phyloP scores from a whole-genome alignment of 2,113 vertebrate genomes.

The Siniperca knerii region DNA sequence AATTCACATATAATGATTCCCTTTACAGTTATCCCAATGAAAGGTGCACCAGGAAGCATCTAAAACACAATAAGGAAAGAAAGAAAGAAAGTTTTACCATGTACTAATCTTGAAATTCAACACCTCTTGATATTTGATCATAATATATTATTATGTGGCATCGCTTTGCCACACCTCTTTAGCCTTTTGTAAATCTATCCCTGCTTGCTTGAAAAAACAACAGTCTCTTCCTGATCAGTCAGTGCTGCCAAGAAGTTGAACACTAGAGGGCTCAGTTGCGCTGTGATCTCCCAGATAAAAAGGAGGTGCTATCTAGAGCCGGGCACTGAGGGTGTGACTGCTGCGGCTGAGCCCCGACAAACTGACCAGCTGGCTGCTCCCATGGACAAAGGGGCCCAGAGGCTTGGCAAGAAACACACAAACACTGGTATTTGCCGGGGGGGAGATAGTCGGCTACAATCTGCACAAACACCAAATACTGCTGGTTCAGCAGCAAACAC shows the following conservation, averaged over 20 bases:
- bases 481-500: slow-evolving; percentile 73
- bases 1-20: background rate
- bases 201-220: background rate
- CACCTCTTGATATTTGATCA: background rate
- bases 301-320: background rate
- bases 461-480: slow-evolving; percentile 77
- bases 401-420: slow-evolving; percentile 75
- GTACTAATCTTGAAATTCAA: background rate
- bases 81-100: background rate
- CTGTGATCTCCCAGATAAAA: slow-evolving; percentile 27
- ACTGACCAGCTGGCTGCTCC: slow-evolving; percentile 68
- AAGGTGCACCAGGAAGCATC: background rate
- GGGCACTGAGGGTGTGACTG: slow-evolving; percentile 49
- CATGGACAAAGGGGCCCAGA: slow-evolving; percentile 69
- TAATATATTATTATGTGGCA: background rate
- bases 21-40: background rate
- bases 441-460: slow-evolving; percentile 51
- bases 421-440: slow-evolving; percentile 70
- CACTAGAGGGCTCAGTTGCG: slow-evolving; percentile 75
- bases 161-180: slow-evolving; percentile 5
- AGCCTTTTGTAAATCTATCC: slow-evolving; percentile 2
- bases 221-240: background rate
- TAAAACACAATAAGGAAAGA: background rate
- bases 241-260: slow-evolving; percentile 14
- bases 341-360: slow-evolving; percentile 45